Evolutionary conservation across 2,797 vertebrate species (phyloP), one percentile per base, ranked within the genome.

Genomic region (Bryconaethiops microstoma): DNA sequence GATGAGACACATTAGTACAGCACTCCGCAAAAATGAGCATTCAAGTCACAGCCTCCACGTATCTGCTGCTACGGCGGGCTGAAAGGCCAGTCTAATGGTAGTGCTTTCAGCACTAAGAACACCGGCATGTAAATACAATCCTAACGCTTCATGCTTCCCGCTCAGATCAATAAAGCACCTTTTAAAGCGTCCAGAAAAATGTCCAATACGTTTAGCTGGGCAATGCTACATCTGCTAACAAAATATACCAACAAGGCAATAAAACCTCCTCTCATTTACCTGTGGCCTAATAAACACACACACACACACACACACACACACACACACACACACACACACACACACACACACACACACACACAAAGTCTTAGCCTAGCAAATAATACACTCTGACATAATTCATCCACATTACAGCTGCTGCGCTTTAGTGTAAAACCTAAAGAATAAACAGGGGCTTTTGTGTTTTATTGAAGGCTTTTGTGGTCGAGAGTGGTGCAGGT

Each of bases 131-230:
- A 76, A 83, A 83, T 78, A 75, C 72, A 70, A 72, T 78, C 60
- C n/a, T 21, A 25, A 67, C 39, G 35, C 55, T 52, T 63, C 64
- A 48, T 40, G 25, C 65, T 76, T 74, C 77, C 68, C n/a, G 39
- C 29, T 74, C 39, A 17, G 52, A 78, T 73, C 83, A 59, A 80
- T 83, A 83, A 73, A 83, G 69, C 76, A 68, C 57, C 68, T 79
- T 78, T 82, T 74, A 81, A 79, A 60, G 35, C 25, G 23, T 60
- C 74, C 14, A 68, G 52, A 74, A 57, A 59, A 62, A 77, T 60
- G 59, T 72, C 39, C 69, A 45, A 77, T 63, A 71, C 78, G 55
- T 84, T 82, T 75, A 83, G 65, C 63, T 54, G 48, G 48, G 82
- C 68, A 19, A 16, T 48, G 40, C 74, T 69, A 48, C 75, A 71